Percentiles rank a stretch among this genome's conserved stretches.
These are phyloP conservation scores for Pyrocoelia pectoralis DNA, from an alignment of 2,888 invertebrate species.

Conservation along the genomic window DNA sequence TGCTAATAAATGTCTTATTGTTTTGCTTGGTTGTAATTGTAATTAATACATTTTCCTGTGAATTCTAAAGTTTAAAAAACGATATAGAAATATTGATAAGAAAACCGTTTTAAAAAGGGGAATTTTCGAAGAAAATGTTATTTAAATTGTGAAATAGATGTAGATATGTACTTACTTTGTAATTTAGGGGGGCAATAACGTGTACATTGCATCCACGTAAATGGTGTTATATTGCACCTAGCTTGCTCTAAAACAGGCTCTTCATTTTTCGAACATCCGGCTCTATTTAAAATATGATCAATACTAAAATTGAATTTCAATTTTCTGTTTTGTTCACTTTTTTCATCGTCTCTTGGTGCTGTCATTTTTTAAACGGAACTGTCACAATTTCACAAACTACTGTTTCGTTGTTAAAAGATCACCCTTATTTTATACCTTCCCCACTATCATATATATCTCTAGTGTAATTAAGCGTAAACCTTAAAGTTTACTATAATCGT, in stretches of 20 bases:
- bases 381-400: slow-evolving; percentile 32
- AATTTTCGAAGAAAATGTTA: too few species aligned
- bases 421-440: slow-evolving; percentile 47
- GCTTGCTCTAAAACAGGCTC: slow-evolving; percentile 13
- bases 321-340: slow-evolving; percentile 18
- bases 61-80: background rate
- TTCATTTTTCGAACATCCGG: slow-evolving; percentile 52
- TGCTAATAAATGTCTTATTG: too few species aligned
- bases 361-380: slow-evolving; percentile 34
- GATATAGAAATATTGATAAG: too few species aligned
- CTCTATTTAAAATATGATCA: slow-evolving; percentile 67
- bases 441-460: slow-evolving; percentile 49
- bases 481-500: slow-evolving; percentile 25
- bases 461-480: slow-evolving; percentile 57
- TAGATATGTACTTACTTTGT: slow-evolving; percentile 69
- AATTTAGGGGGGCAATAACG: slow-evolving; percentile 77
- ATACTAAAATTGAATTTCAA: slow-evolving; percentile 66
- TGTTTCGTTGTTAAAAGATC: slow-evolving; percentile 32
- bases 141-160: too few species aligned
- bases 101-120: too few species aligned
- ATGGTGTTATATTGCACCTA: slow-evolving; percentile 13
- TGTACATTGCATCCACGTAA: slow-evolving; percentile 74
- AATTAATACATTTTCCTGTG: too few species aligned
- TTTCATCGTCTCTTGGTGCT: slow-evolving; percentile 28
- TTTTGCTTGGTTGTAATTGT: too few species aligned